Evolutionary conservation across 2,888 invertebrate genomes (phyloP), one percentile per base, ranked within the genome.

Genomic region (Hyppa rectilinea): DNA sequence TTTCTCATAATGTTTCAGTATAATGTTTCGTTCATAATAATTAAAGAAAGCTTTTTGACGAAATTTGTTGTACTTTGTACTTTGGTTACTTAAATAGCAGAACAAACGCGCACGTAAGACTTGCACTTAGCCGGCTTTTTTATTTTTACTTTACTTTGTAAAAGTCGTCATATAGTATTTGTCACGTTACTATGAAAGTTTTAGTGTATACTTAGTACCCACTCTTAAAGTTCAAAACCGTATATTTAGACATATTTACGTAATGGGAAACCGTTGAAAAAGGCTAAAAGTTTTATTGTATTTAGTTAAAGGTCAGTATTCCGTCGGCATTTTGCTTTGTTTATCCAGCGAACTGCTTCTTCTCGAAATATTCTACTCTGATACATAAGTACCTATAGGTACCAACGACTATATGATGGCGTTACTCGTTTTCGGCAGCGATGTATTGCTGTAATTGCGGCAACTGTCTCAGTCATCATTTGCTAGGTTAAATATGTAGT

Each of bases 121-220:
- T 58, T 52, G 64, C 65, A 65, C 34, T 65, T 65, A 23, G 20
- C 29, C 65, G 75, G 55, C 29, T 75, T 61, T 26, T 71, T 49
- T 38, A 74, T 49, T 55, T 71, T 55, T 47, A 20, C 14, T 55
- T 73, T 20, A 36, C 34, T 50, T 34, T 6, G n/a, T 34, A n/a
- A n/a, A 14, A 38, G 23, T n/a, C n/a, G 23, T 56, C 38, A 49
- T 10, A 50, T 71, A 52, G 43, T n/a, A n/a, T n/a, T 61, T 9
- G 12, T 60, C 50, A 52, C 60, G 52, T 72, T 71, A 47, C n/a
- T 59, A 10, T 12, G 7, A 45, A 38, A 20, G 17, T 20, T 43
- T 36, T 17, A 34, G 23, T 29, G 43, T 68, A 67, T 34, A 26
- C 26, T 26, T 2, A 64, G 26, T 23, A 43, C 23, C 53, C 4